Conservation (phyloP, 2,113 vertebrate genomes). For the Chlorodrepanis virens region DNA sequence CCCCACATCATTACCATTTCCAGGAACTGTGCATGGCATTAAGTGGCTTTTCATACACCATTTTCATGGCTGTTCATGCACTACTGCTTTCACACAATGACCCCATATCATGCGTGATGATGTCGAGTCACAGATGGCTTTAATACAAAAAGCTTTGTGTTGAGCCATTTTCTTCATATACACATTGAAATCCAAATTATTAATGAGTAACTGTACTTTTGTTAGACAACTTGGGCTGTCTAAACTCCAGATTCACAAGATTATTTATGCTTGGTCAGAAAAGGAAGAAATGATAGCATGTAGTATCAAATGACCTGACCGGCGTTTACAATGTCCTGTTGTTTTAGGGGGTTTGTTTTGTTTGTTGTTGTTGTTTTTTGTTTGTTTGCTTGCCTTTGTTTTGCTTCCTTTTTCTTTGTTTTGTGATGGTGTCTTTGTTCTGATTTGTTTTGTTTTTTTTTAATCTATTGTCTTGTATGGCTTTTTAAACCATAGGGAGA, state of each 20-base stretch:
- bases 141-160: slow-evolving; percentile 3
- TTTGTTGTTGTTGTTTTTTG: not conserved
- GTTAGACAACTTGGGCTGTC: not conserved
- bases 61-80: slow-evolving; percentile 1
- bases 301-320: not conserved
- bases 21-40: not conserved
- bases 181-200: slow-evolving; percentile 25
- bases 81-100: slow-evolving; percentile 18
- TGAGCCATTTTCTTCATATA: slow-evolving; percentile 19
- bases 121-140: slow-evolving; percentile 14
- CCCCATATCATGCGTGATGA: not conserved
- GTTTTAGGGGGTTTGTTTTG: not conserved
- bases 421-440: not conserved
- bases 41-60: not conserved
- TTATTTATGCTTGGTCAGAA: not conserved
- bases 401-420: too few relatives aligned
- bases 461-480: not conserved
- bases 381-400: not conserved
- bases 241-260: not conserved
- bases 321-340: not conserved
- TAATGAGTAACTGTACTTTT: slow-evolving; percentile 33
- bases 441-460: not conserved
- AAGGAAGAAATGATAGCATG: not conserved
- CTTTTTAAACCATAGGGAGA: not conserved
- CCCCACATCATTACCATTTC: not conserved